phyloP scores from a whole-genome alignment of 37 sponge, comb jelly and placozoan genomes.

The Eunapius fragilis region DNA sequence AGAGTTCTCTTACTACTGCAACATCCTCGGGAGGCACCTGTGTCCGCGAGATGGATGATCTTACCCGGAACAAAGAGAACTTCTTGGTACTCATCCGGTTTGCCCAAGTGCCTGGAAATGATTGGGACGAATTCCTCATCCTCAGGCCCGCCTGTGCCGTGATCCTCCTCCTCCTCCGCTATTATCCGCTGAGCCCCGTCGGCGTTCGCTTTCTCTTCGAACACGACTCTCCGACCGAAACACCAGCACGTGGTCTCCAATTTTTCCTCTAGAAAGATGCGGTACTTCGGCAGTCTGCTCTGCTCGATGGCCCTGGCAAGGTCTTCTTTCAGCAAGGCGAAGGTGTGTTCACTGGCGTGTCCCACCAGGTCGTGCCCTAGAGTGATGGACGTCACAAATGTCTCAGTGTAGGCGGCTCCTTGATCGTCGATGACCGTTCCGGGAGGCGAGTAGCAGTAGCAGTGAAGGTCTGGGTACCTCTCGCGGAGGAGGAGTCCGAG shows the following conservation, averaged over 20 bases:
- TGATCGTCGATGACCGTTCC: slow-evolving; percentile 76
- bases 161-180: neutral
- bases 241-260: slow-evolving; percentile 67
- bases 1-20: slow-evolving; percentile 44
- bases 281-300: slow-evolving; percentile 80
- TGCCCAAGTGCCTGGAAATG: neutral
- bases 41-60: slow-evolving; percentile 74
- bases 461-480: slow-evolving; percentile 70
- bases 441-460: slow-evolving; percentile 84
- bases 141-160: no score
- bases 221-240: slow-evolving; percentile 41
- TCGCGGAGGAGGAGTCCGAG: slow-evolving; percentile 73
- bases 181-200: neutral
- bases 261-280: slow-evolving; percentile 69
- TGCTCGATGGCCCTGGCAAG: slow-evolving; percentile 58
- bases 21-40: neutral
- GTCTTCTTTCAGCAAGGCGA: slow-evolving; percentile 62
- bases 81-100: slow-evolving; percentile 9
- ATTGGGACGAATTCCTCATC: neutral
- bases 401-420: slow-evolving; percentile 56
- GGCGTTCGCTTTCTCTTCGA: slow-evolving; percentile 7
- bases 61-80: slow-evolving; percentile 73
- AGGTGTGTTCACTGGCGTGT: slow-evolving; percentile 66
- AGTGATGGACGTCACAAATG: slow-evolving; percentile 76
- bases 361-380: slow-evolving; percentile 83